Evolutionary conservation across 2,888 invertebrate genomes (phyloP).

Genomic region (Nephrotoma flavescens): DNA sequence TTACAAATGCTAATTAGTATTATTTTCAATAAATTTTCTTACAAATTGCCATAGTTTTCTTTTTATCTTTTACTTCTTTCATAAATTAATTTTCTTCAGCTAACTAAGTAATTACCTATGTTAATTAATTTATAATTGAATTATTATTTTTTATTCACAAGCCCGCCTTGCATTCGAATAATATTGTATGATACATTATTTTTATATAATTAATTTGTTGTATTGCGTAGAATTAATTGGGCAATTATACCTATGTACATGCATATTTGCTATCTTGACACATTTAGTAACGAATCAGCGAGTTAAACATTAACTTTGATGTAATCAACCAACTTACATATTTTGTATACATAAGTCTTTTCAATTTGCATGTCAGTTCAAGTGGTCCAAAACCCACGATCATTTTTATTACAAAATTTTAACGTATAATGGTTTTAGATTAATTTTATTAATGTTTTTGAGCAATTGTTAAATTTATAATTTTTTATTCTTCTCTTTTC

Average conservation of each 20-base stretch:
- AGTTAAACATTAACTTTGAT: too few species aligned
- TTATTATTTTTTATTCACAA: too few species aligned
- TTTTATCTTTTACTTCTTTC: too few species aligned
- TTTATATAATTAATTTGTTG: not conserved
- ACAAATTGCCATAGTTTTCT: too few species aligned
- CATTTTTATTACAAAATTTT: too few species aligned
- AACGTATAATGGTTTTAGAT: not conserved
- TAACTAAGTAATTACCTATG: not conserved
- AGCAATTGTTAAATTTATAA: not conserved
- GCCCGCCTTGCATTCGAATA: not conserved
- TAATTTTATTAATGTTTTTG: not conserved
- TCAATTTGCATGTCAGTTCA: too few species aligned
- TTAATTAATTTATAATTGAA: not conserved
- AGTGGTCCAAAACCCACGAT: too few species aligned
- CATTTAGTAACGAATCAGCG: not conserved
- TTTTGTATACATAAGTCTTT: too few species aligned
- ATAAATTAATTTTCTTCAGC: not conserved
- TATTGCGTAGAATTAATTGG: not conserved
- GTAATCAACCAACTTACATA: too few species aligned
- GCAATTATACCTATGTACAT: not conserved
- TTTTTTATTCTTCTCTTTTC: not conserved
- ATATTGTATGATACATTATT: not conserved
- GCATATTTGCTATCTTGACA: not conserved
- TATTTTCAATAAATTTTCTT: too few species aligned
- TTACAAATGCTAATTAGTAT: too few species aligned